Conservation (phyloP, 1,140 invertebrate genomes). For the Tetramorium parvispinum region DNA sequence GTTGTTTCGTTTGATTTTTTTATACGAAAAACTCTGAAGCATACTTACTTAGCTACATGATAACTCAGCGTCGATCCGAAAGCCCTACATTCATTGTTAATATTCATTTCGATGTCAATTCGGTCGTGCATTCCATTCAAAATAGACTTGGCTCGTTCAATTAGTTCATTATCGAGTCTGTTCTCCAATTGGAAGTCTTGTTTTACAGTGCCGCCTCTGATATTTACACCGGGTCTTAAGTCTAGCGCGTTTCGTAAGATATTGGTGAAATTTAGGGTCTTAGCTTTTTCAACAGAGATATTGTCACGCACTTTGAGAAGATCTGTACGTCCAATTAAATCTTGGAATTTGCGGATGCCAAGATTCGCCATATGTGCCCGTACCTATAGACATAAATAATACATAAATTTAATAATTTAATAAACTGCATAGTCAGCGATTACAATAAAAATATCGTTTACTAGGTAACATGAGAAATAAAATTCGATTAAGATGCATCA, state of each 20-base stretch:
- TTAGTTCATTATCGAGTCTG: conserved; percentile 94
- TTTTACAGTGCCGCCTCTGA: conserved; percentile 94
- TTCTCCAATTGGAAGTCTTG: conserved; percentile 97
- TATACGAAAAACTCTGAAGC: neutral
- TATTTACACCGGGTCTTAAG: conserved; percentile 95
- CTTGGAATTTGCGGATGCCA: conserved; percentile 95
- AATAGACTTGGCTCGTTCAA: conserved; percentile 91
- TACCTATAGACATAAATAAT: conserved; percentile 86
- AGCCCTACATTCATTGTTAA: conserved; percentile 96
- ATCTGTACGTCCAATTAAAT: conserved; percentile 97
- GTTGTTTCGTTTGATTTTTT: neutral
- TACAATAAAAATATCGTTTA: too few relatives aligned
- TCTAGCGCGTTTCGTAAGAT: conserved; percentile 96
- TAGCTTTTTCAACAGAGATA: conserved; percentile 90
- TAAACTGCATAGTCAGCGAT: too few relatives aligned
- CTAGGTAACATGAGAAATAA: too few relatives aligned
- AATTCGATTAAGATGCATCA: too few relatives aligned
- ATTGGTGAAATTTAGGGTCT: conserved; percentile 93
- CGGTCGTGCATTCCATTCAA: conserved; percentile 90
- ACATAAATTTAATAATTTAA: neutral
- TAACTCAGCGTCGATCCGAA: conserved; percentile 98
- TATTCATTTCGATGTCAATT: conserved; percentile 92
- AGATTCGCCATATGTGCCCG: conserved; percentile 95
- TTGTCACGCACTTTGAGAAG: conserved; percentile 89
- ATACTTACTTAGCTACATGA: conserved; percentile 94